Evolutionary conservation across 2,113 vertebrate species (phyloP).

Genomic region (Phasianus colchicus): DNA sequence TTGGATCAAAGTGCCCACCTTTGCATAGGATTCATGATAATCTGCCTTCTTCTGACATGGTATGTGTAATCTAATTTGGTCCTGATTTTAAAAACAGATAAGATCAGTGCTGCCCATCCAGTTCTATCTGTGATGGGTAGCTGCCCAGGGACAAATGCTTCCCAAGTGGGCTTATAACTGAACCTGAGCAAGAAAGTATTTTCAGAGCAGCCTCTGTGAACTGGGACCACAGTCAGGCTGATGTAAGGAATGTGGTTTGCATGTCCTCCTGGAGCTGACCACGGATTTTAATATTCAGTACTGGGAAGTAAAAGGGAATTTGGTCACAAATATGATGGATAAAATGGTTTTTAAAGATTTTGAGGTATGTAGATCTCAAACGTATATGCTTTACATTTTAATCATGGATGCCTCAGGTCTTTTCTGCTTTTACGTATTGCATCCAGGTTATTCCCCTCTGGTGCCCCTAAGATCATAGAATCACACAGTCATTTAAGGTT

Average conservation of each 20-base stretch:
- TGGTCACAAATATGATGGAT: neutral
- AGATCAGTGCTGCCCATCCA: neutral
- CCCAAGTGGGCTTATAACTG: neutral
- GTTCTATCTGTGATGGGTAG: neutral
- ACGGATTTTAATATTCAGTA: neutral
- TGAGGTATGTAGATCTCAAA: neutral
- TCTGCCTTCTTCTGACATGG: neutral
- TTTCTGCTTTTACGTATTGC: neutral
- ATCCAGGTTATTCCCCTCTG: neutral
- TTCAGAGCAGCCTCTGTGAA: neutral
- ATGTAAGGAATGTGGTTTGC: neutral
- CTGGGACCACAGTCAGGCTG: neutral
- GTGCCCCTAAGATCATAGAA: neutral
- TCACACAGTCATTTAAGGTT: too few species aligned
- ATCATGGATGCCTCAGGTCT: neutral
- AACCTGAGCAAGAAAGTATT: neutral
- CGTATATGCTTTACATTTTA: neutral
- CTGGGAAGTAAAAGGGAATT: neutral
- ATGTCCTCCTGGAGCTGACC: neutral
- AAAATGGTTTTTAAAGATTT: neutral
- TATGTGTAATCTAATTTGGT: neutral
- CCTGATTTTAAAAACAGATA: neutral
- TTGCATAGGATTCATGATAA: neutral
- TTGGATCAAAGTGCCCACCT: neutral
- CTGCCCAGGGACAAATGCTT: neutral